Conservation (phyloP, 30 jellyfish, hydroid and myxozoan genomes). For the Phacellophora camtschatica region DNA sequence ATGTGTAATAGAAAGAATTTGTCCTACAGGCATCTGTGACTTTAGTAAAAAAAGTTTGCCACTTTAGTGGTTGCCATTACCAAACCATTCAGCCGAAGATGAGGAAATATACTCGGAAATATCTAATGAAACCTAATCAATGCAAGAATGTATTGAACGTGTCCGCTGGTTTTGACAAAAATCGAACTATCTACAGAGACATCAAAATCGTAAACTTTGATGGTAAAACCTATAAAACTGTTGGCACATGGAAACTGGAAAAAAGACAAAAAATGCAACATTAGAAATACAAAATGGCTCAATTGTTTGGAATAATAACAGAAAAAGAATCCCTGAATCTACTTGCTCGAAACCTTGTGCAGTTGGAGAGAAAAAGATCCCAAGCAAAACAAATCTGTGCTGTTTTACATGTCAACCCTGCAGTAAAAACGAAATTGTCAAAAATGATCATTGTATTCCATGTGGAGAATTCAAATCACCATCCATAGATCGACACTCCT, state of each 20-base stretch:
- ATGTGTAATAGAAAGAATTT: neutral
- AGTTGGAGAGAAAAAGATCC: neutral
- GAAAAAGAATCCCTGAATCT: slow-evolving; percentile 3
- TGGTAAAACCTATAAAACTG: slow-evolving; percentile 5
- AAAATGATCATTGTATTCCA: slow-evolving; percentile 10
- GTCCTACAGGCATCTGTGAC: no score
- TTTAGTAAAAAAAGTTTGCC: no score
- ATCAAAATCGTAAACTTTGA: slow-evolving; percentile 17
- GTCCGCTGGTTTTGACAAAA: neutral
- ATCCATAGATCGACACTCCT: neutral
- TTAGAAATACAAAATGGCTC: neutral
- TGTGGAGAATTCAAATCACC: slow-evolving; percentile 26
- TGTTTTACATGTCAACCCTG: slow-evolving; percentile 60
- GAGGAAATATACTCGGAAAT: neutral
- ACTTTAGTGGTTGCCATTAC: no score
- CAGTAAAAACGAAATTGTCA: neutral
- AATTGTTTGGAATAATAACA: slow-evolving; percentile 13
- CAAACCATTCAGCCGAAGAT: neutral
- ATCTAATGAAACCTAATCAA: neutral
- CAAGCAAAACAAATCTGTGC: slow-evolving; percentile 21
- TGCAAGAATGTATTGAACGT: neutral
- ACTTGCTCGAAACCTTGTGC: slow-evolving; percentile 52
- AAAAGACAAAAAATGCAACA: neutral
- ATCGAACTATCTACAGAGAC: neutral
- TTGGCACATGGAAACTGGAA: neutral